phyloP scores from a whole-genome alignment of 2,113 vertebrate species.

The Polypterus senegalus region DNA sequence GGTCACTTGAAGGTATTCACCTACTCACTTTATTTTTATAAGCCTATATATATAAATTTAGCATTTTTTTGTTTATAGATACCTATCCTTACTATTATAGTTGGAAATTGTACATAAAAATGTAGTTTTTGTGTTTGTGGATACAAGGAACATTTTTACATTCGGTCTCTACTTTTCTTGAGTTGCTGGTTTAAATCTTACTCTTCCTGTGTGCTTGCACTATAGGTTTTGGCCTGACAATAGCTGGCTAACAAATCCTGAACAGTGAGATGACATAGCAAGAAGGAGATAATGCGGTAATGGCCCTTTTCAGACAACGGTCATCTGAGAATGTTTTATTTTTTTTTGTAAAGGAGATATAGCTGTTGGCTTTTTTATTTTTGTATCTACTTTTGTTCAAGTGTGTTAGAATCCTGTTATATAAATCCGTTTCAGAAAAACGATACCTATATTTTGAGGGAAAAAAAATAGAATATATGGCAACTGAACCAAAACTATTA shows the following conservation, averaged over 20 bases:
- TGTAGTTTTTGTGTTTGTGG: slow-evolving; percentile 95
- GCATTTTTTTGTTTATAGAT: no score
- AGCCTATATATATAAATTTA: no score
- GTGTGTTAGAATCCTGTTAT: neutral
- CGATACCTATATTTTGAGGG: no score
- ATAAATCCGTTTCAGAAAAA: no score
- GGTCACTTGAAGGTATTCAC: no score
- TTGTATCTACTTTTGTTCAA: slow-evolving; percentile 54
- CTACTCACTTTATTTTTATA: no score
- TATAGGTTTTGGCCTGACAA: slow-evolving; percentile 76
- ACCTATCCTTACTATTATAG: no score
- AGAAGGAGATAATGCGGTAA: slow-evolving; percentile 64
- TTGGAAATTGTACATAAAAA: slow-evolving; percentile 96
- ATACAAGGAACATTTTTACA: slow-evolving; percentile 91
- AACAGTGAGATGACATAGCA: slow-evolving; percentile 73
- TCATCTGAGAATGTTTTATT: slow-evolving; percentile 57
- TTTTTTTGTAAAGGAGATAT: slow-evolving; percentile 64
- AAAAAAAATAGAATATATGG: no score
- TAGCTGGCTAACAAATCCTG: slow-evolving; percentile 80
- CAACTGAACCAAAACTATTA: no score
- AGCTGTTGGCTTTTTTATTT: slow-evolving; percentile 64
- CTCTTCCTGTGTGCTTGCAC: slow-evolving; percentile 79
- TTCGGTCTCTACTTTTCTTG: slow-evolving; percentile 73
- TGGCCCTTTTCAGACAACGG: slow-evolving; percentile 77
- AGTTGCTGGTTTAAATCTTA: slow-evolving; percentile 72